Conservation (phyloP, 30 jellyfish, hydroid and myxozoan species). For the Morbakka virulenta region DNA sequence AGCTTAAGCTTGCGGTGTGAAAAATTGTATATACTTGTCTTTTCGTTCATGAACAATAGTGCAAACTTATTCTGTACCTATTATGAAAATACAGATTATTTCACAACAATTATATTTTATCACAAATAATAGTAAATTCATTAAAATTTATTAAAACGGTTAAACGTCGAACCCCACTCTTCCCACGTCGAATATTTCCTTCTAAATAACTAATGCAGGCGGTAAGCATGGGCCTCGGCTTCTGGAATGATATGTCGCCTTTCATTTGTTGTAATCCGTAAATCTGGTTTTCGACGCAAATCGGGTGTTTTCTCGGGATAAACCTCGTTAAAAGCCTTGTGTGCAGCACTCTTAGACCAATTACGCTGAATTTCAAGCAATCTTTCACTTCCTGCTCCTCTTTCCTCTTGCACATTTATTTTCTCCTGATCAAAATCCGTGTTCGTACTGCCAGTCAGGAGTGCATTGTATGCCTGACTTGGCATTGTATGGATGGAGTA, state of each 20-base stretch:
- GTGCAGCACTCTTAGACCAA: slow-evolving; percentile 68
- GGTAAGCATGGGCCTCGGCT: slow-evolving; percentile 57
- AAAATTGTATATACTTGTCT: too few relatives aligned
- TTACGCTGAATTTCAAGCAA: slow-evolving; percentile 30
- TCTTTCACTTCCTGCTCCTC: slow-evolving; percentile 29
- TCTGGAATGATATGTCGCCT: slow-evolving; percentile 61
- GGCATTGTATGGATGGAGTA: slow-evolving; percentile 54
- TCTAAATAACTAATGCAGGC: background rate
- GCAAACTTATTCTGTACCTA: too few relatives aligned
- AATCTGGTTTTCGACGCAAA: slow-evolving; percentile 67
- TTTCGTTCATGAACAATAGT: too few relatives aligned
- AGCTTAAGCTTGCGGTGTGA: too few relatives aligned
- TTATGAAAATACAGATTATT: too few relatives aligned
- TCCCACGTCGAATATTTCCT: too few relatives aligned
- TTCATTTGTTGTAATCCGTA: slow-evolving; percentile 60
- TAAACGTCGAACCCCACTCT: too few relatives aligned
- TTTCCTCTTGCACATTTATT: slow-evolving; percentile 15
- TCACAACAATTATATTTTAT: too few relatives aligned
- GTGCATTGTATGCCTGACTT: slow-evolving; percentile 8
- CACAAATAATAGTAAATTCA: too few relatives aligned
- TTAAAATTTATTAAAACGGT: too few relatives aligned
- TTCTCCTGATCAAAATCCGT: slow-evolving; percentile 34
- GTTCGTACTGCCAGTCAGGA: slow-evolving; percentile 36
- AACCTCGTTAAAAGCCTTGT: slow-evolving; percentile 38
- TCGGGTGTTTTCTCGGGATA: slow-evolving; percentile 77